These are phyloP conservation scores for Anastrepha obliqua DNA, from an alignment of 1,140 invertebrate genomes.

Conservation along the genomic window DNA sequence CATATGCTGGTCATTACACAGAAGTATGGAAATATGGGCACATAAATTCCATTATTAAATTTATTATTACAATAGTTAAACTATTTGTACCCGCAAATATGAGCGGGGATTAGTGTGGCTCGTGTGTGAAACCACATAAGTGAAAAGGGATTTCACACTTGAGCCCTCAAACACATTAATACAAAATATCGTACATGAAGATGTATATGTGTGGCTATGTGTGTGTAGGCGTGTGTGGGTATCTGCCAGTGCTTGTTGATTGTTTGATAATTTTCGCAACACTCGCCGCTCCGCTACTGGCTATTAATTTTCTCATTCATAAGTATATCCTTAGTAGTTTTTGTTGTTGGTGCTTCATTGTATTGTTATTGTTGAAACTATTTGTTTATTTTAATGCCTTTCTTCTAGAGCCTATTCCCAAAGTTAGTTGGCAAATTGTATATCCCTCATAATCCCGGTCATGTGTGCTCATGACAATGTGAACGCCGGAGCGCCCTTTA, in stretches of 20 bases:
- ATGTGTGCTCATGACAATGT: constrained; percentile 9
- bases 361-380: constrained; percentile 32
- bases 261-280: constrained; percentile 55
- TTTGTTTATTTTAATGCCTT: not conserved
- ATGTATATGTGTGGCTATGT: not conserved
- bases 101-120: constrained; percentile 9
- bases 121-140: constrained; percentile 9
- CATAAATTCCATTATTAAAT: constrained; percentile 9
- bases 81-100: constrained; percentile 9
- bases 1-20: constrained; percentile 18
- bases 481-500: not conserved
- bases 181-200: not conserved
- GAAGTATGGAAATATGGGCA: not conserved
- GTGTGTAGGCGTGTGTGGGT: not conserved
- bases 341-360: not conserved
- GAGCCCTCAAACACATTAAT: constrained; percentile 28
- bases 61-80: constrained; percentile 47
- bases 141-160: constrained; percentile 55
- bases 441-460: constrained; percentile 30
- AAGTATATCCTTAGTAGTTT: not conserved
- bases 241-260: constrained; percentile 6
- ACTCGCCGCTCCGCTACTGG: not conserved
- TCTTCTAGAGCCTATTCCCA: not conserved
- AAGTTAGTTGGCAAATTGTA: constrained; percentile 17
- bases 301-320: constrained; percentile 34